Percentiles rank a stretch among this genome's conserved stretches.
These are phyloP conservation scores for Diplazon laetatorius DNA, from an alignment of 2,888 invertebrate genomes.

Conservation along the genomic window DNA sequence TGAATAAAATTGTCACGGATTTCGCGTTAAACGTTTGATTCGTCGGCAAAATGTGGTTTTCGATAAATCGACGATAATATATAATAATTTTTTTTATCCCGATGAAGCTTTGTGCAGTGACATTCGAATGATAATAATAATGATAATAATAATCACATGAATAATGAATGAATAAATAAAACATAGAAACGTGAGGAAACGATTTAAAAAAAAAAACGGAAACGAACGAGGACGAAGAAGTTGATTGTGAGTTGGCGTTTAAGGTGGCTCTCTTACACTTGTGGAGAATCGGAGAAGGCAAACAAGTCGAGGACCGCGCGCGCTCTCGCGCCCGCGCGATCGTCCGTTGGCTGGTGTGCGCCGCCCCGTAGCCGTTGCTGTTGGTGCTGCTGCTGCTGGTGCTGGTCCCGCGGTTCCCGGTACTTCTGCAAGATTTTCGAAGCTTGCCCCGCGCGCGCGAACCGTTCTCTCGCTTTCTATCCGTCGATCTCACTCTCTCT, in stretches of 20 bases:
- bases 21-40: too few species aligned
- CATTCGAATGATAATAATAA: too few species aligned
- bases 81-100: too few species aligned
- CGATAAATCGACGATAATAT: too few species aligned
- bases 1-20: too few species aligned
- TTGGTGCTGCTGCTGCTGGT: not conserved
- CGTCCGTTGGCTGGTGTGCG: not conserved
- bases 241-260: constrained; percentile 54
- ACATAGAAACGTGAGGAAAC: too few species aligned
- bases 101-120: too few species aligned
- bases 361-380: not conserved
- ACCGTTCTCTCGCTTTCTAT: constrained; percentile 13
- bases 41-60: too few species aligned
- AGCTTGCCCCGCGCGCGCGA: not conserved
- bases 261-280: constrained; percentile 40
- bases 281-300: constrained; percentile 35
- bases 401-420: not conserved
- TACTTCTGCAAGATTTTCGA: not conserved
- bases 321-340: not conserved
- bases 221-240: constrained; percentile 6
- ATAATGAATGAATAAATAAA: too few species aligned
- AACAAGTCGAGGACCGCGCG: constrained; percentile 35
- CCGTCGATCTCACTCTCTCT: constrained; percentile 19
- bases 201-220: not conserved
- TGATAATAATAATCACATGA: too few species aligned